A percentile compares a stretch with the other conserved stretches of the same genome.
phyloP scores from a whole-genome alignment of 1,140 invertebrate genomes.

The Drosophila fuyamai region DNA sequence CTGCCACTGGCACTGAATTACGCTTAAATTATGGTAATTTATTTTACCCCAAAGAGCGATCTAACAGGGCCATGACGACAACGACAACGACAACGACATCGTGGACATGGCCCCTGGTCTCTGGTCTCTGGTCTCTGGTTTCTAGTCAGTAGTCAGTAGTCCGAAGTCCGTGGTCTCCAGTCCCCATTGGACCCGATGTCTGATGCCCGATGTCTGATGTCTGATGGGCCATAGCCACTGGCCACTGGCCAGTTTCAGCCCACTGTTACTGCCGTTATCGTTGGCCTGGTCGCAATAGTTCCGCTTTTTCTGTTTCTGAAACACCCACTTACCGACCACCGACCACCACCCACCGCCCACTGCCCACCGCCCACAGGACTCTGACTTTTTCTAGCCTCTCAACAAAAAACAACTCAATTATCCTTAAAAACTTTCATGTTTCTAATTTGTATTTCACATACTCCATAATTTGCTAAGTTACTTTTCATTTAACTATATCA shows the following conservation, averaged over 20 bases:
- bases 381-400: not conserved
- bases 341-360: no score
- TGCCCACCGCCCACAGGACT: not conserved
- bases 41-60: conserved; percentile 82
- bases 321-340: not conserved
- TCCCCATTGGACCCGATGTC: conserved; percentile 25
- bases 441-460: not conserved
- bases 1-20: conserved; percentile 70
- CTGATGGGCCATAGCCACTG: conserved; percentile 19
- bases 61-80: conserved; percentile 65
- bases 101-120: conserved; percentile 38
- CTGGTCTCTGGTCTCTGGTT: not conserved
- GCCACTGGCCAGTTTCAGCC: conserved; percentile 15
- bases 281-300: not conserved
- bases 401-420: conserved; percentile 11
- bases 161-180: not conserved
- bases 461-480: not conserved
- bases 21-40: conserved; percentile 83
- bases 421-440: not conserved
- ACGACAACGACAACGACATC: conserved; percentile 45
- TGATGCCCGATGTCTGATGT: conserved; percentile 21
- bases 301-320: not conserved
- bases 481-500: not conserved
- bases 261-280: conserved; percentile 18
- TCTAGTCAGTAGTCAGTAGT: not conserved